Evolutionary conservation across 2,113 vertebrate species (phyloP).

Genomic region (Synodontis membranacea): DNA sequence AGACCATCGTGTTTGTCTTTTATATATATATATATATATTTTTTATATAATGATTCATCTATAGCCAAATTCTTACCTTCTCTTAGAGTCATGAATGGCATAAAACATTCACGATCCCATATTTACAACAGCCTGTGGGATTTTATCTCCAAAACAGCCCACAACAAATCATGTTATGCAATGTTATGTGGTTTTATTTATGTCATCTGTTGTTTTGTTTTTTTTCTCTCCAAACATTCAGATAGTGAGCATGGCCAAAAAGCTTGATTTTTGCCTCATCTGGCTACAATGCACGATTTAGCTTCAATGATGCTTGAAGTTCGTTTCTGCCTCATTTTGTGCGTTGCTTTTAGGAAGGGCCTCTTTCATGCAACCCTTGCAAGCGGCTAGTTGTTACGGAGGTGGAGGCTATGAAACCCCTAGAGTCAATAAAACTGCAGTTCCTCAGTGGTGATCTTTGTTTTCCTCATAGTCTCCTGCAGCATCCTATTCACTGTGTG

Average conservation of each 20-base stretch:
- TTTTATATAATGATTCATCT: neutral
- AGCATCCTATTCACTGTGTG: neutral
- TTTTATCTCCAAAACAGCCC: neutral
- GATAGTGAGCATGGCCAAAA: neutral
- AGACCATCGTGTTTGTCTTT: neutral
- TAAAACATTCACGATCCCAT: conserved; percentile 5
- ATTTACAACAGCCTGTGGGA: neutral
- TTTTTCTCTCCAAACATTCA: neutral
- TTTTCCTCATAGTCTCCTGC: neutral
- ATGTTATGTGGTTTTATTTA: neutral
- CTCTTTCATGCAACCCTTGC: neutral
- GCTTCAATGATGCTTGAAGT: neutral
- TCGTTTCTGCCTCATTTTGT: neutral
- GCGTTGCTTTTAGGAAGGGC: neutral
- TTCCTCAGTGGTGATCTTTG: neutral
- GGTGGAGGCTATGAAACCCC: neutral
- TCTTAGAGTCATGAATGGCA: neutral
- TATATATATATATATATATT: no score
- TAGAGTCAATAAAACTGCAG: neutral
- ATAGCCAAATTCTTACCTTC: neutral
- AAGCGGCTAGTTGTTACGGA: neutral
- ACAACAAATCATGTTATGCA: neutral
- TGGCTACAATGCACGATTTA: neutral
- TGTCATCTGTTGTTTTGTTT: no score
- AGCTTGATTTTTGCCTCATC: neutral